These are phyloP conservation scores for Anolis apletophallus DNA, from an alignment of 2,797 vertebrate genomes.

Conservation along the genomic window DNA sequence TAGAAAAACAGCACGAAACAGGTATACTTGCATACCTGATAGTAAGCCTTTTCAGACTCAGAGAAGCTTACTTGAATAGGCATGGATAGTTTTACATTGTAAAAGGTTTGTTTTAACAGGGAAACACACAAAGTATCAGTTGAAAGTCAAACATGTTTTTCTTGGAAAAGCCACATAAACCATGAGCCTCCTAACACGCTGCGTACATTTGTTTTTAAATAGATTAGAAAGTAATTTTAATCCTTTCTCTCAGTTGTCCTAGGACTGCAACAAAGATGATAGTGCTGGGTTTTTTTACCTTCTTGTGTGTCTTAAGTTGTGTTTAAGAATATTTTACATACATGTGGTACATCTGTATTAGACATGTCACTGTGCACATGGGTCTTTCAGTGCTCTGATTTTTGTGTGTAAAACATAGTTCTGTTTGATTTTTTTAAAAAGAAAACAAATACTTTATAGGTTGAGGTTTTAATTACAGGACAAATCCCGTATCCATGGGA, in stretches of 20 bases:
- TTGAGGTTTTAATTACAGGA: no score
- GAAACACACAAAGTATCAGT: neutral
- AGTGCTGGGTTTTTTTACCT: neutral
- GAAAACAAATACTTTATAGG: neutral
- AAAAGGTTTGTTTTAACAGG: neutral
- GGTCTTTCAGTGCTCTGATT: neutral
- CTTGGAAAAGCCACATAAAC: neutral
- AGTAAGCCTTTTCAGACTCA: neutral
- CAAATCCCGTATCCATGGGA: no score
- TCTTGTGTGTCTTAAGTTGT: neutral
- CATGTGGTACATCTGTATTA: neutral
- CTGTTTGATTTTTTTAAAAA: neutral
- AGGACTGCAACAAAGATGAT: neutral
- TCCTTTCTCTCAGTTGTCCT: constrained; percentile 29
- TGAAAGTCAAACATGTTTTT: neutral
- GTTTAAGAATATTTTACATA: neutral
- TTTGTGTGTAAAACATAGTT: no score
- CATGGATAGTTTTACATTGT: neutral
- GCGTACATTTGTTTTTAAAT: no score
- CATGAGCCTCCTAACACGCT: neutral
- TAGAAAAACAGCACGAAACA: neutral
- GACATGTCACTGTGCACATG: neutral
- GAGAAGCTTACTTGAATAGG: neutral
- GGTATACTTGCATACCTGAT: neutral
- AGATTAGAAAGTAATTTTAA: neutral